phyloP scores from a whole-genome alignment of 2,888 invertebrate genomes.

The Cistogaster globosa region DNA sequence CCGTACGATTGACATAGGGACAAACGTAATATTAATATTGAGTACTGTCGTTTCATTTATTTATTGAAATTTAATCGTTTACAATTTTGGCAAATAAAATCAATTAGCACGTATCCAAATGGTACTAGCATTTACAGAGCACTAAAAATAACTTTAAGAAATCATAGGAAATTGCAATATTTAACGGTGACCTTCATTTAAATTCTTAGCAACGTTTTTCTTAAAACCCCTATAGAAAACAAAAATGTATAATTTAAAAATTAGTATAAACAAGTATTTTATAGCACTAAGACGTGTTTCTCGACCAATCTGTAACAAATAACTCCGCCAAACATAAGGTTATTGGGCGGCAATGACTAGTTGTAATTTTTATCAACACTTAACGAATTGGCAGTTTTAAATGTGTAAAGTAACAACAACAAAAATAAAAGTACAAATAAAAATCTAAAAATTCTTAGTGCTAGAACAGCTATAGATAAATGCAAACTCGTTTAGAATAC shows the following conservation, averaged over 20 bases:
- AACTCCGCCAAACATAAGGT: conserved; percentile 53
- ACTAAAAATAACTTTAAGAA: too few relatives aligned
- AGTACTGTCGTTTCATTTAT: too few relatives aligned
- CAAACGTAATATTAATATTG: too few relatives aligned
- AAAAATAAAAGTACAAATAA: neutral
- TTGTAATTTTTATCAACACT: conserved; percentile 62
- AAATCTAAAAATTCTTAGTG: conserved; percentile 25
- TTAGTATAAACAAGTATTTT: conserved; percentile 24
- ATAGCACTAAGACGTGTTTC: conserved; percentile 51
- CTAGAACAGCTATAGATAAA: conserved; percentile 45
- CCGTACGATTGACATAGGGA: too few relatives aligned
- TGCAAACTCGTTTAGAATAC: conserved; percentile 62
- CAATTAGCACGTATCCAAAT: too few relatives aligned
- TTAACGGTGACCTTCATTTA: too few relatives aligned
- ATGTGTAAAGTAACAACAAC: neutral
- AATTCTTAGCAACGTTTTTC: too few relatives aligned
- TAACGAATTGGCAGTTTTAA: conserved; percentile 63
- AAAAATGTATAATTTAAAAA: neutral
- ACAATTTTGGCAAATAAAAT: too few relatives aligned
- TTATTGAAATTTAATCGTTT: too few relatives aligned
- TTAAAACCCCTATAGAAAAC: neutral
- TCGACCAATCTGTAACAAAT: conserved; percentile 55
- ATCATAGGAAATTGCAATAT: too few relatives aligned
- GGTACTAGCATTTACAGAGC: too few relatives aligned
- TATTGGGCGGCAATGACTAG: conserved; percentile 60